phyloP scores from a whole-genome alignment of 1,140 invertebrate genomes.

The Hycleus phaleratus region DNA sequence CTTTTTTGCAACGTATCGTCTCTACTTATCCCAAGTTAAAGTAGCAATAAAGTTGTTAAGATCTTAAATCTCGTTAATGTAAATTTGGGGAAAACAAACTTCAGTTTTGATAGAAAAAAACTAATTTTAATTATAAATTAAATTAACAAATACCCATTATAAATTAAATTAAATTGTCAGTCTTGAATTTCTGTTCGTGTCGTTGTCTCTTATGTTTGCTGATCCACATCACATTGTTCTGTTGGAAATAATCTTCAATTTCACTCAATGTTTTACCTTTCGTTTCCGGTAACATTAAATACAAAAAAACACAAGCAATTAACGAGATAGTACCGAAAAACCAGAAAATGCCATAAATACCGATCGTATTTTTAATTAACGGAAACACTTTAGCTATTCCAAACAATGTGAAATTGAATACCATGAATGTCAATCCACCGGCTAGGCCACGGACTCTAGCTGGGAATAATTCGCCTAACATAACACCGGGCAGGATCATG shows the following conservation, averaged over 20 bases:
- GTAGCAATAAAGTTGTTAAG: too few species aligned
- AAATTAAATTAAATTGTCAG: too few species aligned
- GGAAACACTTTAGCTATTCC: conserved; percentile 67
- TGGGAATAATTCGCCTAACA: conserved; percentile 64
- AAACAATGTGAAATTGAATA: conserved; percentile 60
- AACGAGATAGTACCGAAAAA: conserved; percentile 61
- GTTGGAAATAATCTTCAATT: conserved; percentile 70
- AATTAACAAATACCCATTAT: too few species aligned
- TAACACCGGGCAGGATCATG: conserved; percentile 59
- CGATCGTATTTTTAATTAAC: conserved; percentile 48
- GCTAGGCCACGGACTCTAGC: conserved; percentile 44
- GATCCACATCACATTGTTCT: conserved; percentile 46
- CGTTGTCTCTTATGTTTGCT: too few species aligned
- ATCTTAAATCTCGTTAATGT: too few species aligned
- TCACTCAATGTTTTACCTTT: conserved; percentile 69
- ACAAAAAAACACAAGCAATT: conserved; percentile 56
- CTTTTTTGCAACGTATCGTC: too few species aligned
- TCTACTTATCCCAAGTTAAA: too few species aligned
- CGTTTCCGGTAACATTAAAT: conserved; percentile 71
- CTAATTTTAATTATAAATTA: too few species aligned
- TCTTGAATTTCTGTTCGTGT: too few species aligned
- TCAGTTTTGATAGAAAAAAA: too few species aligned
- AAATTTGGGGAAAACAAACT: too few species aligned
- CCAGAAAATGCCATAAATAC: conserved; percentile 55
- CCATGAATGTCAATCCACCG: conserved; percentile 60